Base-by-base conservation (phyloP, 1,140 invertebrate species). In the Ctenoplectra terminalis region DNA sequence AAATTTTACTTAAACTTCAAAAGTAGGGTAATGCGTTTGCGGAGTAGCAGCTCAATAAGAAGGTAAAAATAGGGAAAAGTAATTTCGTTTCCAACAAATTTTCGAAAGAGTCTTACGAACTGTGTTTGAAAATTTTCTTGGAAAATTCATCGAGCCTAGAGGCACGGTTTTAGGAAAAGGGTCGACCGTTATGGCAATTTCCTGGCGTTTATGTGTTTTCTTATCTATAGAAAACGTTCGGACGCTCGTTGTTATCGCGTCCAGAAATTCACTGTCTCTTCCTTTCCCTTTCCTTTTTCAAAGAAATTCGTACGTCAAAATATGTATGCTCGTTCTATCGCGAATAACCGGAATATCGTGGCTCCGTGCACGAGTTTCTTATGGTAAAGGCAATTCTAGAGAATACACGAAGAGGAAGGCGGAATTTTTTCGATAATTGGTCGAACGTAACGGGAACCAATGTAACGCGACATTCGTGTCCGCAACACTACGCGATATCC, bases 21-120 rank as follows among this genome's bases (percentile, higher is more conserved):
- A 81, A 81, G 60, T 81, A 56, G 78, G 78, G 23, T 81, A 81
- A 81, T 81, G 71, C 78, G 71, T 81, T 74, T 73, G 20, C 40
- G n/a, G 20, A 37, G 71, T 23, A 56, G 48, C 43, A 46, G 37
- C 71, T 63, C 70, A 74, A 74, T 81, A 81, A 63, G 70, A 66
- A n/a, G 50, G 40, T 29, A 61, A 81, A 81, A 74, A 81, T 56
- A n/a, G 58, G 15, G 2, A 20, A 23, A 46, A 54, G 58, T 34
- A 74, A 72, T 64, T 46, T 74, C 48, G 54, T 72, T 71, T 4
- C 58, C n/a, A 50, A 63, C 48, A 73, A 74, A 64, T 81, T 74
- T 74, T 48, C 29, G 40, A 46, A 29, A 37, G 60, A 72, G 26
- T 70, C 64, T 50, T n/a, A 20, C 40, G 15, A 13, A 40, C 15